A percentile compares a stretch with the other conserved stretches of the same genome.
phyloP scores from a whole-genome alignment of 2,113 vertebrate genomes.

The Bufo gargarizans region DNA sequence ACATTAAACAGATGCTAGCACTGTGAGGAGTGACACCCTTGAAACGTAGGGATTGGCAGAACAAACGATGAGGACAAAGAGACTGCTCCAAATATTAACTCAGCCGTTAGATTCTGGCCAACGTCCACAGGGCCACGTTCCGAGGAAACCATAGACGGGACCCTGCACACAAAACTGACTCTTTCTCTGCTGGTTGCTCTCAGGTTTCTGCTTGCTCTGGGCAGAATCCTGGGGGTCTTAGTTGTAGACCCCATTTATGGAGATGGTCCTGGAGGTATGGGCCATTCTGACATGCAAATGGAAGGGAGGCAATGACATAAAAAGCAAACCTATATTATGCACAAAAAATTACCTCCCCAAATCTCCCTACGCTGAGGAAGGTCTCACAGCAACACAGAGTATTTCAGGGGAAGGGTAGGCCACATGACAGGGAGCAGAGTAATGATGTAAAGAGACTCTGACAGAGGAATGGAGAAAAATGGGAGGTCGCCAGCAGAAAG shows the following conservation, averaged over 20 bases:
- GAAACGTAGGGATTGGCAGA: background rate
- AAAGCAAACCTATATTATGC: no score
- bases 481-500: no score
- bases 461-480: no score
- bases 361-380: no score
- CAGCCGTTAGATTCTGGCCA: background rate
- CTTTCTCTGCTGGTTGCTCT: background rate
- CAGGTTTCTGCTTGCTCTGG: background rate
- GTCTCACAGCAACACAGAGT: no score
- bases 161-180: background rate
- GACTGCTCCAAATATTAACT: conserved; percentile 22
- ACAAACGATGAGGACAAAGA: conserved; percentile 13
- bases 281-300: no score
- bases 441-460: no score
- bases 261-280: no score
- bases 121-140: background rate
- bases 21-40: background rate
- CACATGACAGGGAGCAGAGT: no score
- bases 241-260: background rate
- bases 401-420: no score
- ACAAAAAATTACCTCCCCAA: no score
- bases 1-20: conserved; percentile 34
- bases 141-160: background rate
- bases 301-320: no score
- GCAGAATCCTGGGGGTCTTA: background rate